phyloP scores from a whole-genome alignment of 1,140 invertebrate species.

The Diuraphis noxia region DNA sequence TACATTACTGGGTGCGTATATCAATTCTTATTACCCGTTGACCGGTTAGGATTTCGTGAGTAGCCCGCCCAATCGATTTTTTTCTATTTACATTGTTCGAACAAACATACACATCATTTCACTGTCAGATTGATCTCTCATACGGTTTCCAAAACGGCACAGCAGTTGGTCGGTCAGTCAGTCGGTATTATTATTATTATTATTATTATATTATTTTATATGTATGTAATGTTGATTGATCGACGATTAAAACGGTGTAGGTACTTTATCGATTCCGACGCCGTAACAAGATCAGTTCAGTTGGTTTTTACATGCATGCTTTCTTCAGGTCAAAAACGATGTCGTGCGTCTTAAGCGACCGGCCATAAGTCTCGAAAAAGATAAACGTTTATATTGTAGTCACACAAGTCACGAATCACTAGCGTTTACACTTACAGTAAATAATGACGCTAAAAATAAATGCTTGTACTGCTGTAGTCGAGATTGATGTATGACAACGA shows the following conservation, averaged over 20 bases:
- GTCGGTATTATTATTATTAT: slow-evolving; percentile 16
- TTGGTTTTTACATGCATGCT: not conserved
- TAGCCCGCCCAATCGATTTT: slow-evolving; percentile 45
- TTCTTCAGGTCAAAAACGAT: not conserved
- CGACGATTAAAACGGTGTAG: slow-evolving; percentile 17
- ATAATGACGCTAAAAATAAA: slow-evolving; percentile 38
- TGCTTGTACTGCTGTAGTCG: not conserved
- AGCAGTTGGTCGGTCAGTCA: slow-evolving; percentile 36
- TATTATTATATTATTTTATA: not conserved
- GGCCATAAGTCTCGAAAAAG: slow-evolving; percentile 27
- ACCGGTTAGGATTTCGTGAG: slow-evolving; percentile 47
- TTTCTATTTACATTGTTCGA: slow-evolving; percentile 48
- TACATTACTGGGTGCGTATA: not conserved
- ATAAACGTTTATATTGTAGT: slow-evolving; percentile 36
- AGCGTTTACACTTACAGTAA: not conserved
- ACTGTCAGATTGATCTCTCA: slow-evolving; percentile 23
- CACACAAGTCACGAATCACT: slow-evolving; percentile 35
- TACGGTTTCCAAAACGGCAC: slow-evolving; percentile 38
- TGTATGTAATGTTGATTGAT: slow-evolving; percentile 50
- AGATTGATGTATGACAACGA: slow-evolving; percentile 32
- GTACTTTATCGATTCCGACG: slow-evolving; percentile 28
- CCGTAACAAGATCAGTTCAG: slow-evolving; percentile 28
- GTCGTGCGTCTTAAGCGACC: slow-evolving; percentile 11
- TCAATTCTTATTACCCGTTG: not conserved
- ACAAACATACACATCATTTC: slow-evolving; percentile 41